Evolutionary conservation across 2,797 vertebrate genomes (phyloP).

Genomic region (Botia almorhae): DNA sequence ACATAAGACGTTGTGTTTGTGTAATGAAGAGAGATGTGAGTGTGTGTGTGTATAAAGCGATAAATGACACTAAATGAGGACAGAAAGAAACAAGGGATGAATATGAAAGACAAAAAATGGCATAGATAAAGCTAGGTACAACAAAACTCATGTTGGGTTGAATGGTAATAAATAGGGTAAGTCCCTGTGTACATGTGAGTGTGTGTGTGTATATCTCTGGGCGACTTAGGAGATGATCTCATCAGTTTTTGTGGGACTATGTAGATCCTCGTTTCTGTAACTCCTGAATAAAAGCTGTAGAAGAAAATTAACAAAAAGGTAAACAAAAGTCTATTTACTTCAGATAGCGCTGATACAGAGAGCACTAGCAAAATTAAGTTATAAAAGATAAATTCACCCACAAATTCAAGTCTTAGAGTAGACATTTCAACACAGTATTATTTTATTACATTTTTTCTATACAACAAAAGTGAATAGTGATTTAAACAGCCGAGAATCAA

Average conservation of each 20-base stretch:
- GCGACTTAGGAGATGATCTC: slow-evolving; percentile 67
- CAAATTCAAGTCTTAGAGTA: neutral
- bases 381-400: neutral
- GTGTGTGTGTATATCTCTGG: slow-evolving; percentile 63
- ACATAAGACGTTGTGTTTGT: slow-evolving; percentile 18
- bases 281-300: slow-evolving; percentile 86
- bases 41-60: neutral
- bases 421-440: neutral
- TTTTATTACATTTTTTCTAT: neutral
- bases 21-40: neutral
- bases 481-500: too few relatives aligned
- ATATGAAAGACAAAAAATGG: slow-evolving; percentile 9
- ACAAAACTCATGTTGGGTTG: slow-evolving; percentile 41
- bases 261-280: slow-evolving; percentile 85
- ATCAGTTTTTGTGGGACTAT: slow-evolving; percentile 73
- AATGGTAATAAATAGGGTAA: slow-evolving; percentile 27
- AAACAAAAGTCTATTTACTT: too few relatives aligned
- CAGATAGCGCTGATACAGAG: too few relatives aligned
- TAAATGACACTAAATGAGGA: slow-evolving; percentile 22
- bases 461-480: neutral
- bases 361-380: too few relatives aligned
- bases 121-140: slow-evolving; percentile 22
- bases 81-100: slow-evolving; percentile 12
- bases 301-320: neutral
- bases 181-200: slow-evolving; percentile 46